phyloP scores from a whole-genome alignment of 64 coral and sea anemone genomes.

The Montipora foliosa region DNA sequence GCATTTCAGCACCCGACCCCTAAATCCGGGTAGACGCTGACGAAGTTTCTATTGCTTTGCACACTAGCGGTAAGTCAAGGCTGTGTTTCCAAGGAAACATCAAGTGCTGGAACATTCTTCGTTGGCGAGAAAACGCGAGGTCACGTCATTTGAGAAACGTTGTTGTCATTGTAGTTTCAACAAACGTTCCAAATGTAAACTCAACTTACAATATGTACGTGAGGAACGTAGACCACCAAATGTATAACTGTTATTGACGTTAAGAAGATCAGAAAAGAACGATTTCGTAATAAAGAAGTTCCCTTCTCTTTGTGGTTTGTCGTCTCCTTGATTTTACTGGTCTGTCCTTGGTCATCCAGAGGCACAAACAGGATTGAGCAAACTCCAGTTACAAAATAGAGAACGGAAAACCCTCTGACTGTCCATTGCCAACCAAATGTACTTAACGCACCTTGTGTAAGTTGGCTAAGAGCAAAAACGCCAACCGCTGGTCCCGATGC shows the following conservation, averaged over 20 bases:
- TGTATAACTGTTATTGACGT: conserved; percentile 26
- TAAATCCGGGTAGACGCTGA: no score
- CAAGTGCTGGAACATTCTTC: not conserved
- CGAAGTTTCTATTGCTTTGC: no score
- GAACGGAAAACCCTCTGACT: conserved; percentile 16
- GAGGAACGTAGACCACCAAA: conserved; percentile 49
- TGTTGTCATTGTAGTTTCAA: no score
- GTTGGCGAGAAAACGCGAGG: not conserved
- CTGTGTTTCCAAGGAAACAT: no score
- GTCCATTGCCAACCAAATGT: conserved; percentile 60
- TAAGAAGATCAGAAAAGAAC: conserved; percentile 13
- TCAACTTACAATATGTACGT: conserved; percentile 73
- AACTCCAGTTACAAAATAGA: not conserved
- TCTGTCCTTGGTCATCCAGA: not conserved
- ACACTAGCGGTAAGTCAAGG: no score
- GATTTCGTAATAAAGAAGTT: conserved; percentile 37
- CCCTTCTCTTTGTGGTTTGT: not conserved
- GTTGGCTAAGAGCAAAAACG: conserved; percentile 42
- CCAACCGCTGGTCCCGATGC: conserved; percentile 27
- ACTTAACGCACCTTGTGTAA: conserved; percentile 1
- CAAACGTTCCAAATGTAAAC: no score
- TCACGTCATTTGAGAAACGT: no score
- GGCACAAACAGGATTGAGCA: conserved; percentile 36
- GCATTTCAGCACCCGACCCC: no score
- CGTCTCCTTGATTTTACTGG: not conserved